Percentiles rank a stretch among this genome's conserved stretches.
Conservation (phyloP, 1,140 invertebrate genomes). For the Drosophila baimaii region DNA sequence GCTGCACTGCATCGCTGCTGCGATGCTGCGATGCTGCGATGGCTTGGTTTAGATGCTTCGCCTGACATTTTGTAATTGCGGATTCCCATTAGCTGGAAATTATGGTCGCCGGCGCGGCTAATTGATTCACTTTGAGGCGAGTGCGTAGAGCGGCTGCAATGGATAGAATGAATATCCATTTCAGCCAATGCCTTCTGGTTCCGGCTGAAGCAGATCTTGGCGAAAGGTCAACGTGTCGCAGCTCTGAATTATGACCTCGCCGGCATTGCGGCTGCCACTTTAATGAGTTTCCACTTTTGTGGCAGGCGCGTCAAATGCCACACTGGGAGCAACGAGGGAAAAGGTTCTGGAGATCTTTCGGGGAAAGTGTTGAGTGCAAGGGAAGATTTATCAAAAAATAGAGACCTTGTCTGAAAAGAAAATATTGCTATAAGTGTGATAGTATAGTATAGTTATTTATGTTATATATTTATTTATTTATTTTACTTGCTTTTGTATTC, state of each 20-base stretch:
- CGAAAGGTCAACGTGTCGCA: slow-evolving; percentile 75
- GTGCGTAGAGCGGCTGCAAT: slow-evolving; percentile 50
- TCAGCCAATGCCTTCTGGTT: slow-evolving; percentile 20
- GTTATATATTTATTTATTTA: neutral
- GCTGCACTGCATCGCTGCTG: slow-evolving; percentile 40
- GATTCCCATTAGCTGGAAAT: slow-evolving; percentile 54
- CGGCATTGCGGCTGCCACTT: slow-evolving; percentile 59
- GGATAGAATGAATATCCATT: slow-evolving; percentile 34
- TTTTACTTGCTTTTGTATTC: no score
- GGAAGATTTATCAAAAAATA: no score
- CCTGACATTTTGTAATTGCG: slow-evolving; percentile 64
- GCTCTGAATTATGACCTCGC: slow-evolving; percentile 70
- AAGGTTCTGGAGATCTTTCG: neutral
- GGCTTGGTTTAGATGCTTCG: slow-evolving; percentile 13
- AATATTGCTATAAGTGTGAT: no score
- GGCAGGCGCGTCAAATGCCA: slow-evolving; percentile 50
- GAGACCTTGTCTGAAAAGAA: no score
- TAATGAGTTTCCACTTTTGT: slow-evolving; percentile 68
- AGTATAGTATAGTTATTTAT: no score
- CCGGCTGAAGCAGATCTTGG: slow-evolving; percentile 31
- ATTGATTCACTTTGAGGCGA: slow-evolving; percentile 62
- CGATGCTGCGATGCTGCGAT: no score
- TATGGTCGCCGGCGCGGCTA: slow-evolving; percentile 54
- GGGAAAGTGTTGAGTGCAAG: slow-evolving; percentile 3
- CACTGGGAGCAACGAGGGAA: slow-evolving; percentile 13